Evolutionary conservation across 2,888 invertebrate genomes (phyloP).

Genomic region (Machimus rusticus): DNA sequence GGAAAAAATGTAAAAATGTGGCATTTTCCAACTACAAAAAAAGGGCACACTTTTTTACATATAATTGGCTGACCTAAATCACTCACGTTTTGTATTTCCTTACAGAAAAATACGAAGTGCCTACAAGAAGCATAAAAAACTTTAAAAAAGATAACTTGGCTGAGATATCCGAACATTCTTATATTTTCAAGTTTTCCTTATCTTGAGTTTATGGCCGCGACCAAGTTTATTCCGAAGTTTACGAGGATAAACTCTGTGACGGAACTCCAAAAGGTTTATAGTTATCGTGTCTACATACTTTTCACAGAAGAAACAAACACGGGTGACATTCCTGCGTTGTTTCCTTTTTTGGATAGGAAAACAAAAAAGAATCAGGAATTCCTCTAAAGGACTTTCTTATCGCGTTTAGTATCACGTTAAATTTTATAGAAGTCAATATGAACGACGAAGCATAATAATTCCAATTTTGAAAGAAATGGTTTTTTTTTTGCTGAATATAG

Average conservation of each 20-base stretch:
- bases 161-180: neutral
- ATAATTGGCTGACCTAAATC: neutral
- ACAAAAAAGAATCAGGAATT: neutral
- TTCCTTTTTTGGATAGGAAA: neutral
- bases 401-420: neutral
- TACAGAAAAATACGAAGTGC: neutral
- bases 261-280: constrained; percentile 6
- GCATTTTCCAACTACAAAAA: neutral
- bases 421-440: neutral
- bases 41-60: neutral
- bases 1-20: neutral
- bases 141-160: constrained; percentile 12
- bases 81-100: neutral
- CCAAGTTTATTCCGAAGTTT: neutral
- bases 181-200: constrained; percentile 14
- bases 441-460: neutral
- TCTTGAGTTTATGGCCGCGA: constrained; percentile 9
- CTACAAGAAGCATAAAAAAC: neutral
- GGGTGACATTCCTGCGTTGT: neutral
- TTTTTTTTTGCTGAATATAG: neutral
- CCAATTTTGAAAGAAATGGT: neutral
- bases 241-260: neutral
- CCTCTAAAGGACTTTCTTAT: neutral
- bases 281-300: neutral
- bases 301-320: neutral